phyloP scores from a whole-genome alignment of 2,888 invertebrate genomes.

The Dioctria rufipes region DNA sequence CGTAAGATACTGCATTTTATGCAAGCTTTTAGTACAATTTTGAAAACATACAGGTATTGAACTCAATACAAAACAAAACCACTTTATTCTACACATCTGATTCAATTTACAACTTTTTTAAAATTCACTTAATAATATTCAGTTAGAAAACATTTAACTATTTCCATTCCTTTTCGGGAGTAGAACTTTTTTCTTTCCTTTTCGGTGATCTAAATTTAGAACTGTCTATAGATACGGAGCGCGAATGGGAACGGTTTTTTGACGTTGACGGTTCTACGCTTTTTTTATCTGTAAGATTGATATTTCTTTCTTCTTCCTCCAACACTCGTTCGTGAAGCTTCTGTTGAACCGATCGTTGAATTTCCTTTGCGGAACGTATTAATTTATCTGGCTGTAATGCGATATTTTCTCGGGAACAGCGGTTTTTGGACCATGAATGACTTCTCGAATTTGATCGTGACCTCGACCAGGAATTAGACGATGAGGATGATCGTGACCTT shows the following conservation, averaged over 20 bases:
- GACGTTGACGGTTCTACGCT: neutral
- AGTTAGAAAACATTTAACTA: neutral
- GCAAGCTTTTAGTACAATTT: no score
- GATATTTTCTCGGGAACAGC: slow-evolving; percentile 47
- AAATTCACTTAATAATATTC: neutral
- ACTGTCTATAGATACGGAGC: slow-evolving; percentile 59
- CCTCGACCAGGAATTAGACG: slow-evolving; percentile 63
- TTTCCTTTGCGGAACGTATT: slow-evolving; percentile 67
- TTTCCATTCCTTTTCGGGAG: slow-evolving; percentile 55
- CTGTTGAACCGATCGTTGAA: slow-evolving; percentile 67
- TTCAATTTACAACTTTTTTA: neutral
- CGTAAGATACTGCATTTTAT: no score
- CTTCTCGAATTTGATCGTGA: slow-evolving; percentile 66
- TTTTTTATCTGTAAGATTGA: neutral
- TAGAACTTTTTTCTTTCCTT: slow-evolving; percentile 56
- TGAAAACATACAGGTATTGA: no score
- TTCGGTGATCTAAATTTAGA: slow-evolving; percentile 61
- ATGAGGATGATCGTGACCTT: slow-evolving; percentile 66
- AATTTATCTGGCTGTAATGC: slow-evolving; percentile 66
- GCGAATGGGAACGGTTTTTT: neutral
- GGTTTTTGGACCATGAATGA: slow-evolving; percentile 56
- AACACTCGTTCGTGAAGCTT: slow-evolving; percentile 66
- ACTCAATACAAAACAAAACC: no score
- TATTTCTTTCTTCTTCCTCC: slow-evolving; percentile 63
- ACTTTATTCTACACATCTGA: no score